phyloP scores from a whole-genome alignment of 2,888 invertebrate genomes.

The Athalia cordata region DNA sequence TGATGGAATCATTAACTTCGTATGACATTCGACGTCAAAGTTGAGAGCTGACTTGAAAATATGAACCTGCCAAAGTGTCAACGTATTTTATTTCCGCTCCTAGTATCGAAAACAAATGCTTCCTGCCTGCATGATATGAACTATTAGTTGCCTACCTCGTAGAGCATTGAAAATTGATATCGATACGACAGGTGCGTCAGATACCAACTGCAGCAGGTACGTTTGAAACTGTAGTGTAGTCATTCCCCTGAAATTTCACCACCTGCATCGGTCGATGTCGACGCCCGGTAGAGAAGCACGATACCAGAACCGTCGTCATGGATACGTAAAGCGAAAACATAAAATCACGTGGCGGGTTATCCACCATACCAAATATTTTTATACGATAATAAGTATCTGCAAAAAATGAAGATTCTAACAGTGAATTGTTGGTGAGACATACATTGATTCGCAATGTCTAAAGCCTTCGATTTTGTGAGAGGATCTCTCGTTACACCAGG shows the following conservation, averaged over 20 bases:
- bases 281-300: not conserved
- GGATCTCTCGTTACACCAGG: slow-evolving; percentile 47
- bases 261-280: slow-evolving; percentile 4
- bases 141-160: not conserved
- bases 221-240: not conserved
- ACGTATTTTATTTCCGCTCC: no score
- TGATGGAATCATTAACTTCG: no score
- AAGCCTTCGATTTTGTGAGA: slow-evolving; percentile 55
- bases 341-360: no score
- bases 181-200: no score
- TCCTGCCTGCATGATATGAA: not conserved
- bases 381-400: no score
- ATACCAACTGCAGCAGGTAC: no score
- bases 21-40: no score
- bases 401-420: not conserved
- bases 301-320: slow-evolving; percentile 25
- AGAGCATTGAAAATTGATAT: no score
- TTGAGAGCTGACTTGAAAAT: no score
- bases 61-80: no score
- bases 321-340: slow-evolving; percentile 22
- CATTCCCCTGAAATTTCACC: not conserved
- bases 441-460: slow-evolving; percentile 17
- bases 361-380: no score
- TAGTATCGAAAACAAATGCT: not conserved
- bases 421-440: not conserved